Conservation (phyloP, 2,797 vertebrate genomes). For the Telmatherina bonti region DNA sequence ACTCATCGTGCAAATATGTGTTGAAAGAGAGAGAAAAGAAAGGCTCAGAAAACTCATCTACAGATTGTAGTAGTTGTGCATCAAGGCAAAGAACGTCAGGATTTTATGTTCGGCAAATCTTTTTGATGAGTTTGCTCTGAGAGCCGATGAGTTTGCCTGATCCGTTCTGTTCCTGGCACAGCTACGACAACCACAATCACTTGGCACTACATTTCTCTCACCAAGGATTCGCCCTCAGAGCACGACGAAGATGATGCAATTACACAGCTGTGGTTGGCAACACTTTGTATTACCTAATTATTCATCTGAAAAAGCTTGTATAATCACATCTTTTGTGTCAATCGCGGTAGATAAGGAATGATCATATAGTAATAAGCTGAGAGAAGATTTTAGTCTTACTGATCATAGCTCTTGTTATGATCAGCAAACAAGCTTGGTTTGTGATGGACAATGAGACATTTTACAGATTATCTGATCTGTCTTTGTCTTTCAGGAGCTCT, state of each 20-base stretch:
- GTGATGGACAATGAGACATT: conserved; percentile 50
- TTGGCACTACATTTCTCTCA: conserved; percentile 27
- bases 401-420: conserved; percentile 63
- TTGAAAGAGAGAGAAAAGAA: conserved; percentile 47
- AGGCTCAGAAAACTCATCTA: conserved; percentile 42
- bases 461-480: conserved; percentile 23
- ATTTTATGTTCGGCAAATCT: not conserved
- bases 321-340: conserved; percentile 66
- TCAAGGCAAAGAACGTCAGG: not conserved
- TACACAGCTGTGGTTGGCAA: conserved; percentile 40
- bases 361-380: conserved; percentile 44
- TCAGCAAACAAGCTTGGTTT: conserved; percentile 23
- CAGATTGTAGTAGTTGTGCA: conserved; percentile 35
- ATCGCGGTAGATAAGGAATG: conserved; percentile 38
- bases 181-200: conserved; percentile 27
- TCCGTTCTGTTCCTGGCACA: conserved; percentile 53
- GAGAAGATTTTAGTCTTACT: conserved; percentile 43
- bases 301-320: conserved; percentile 13
- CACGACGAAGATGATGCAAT: conserved; percentile 61
- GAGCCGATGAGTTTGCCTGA: conserved; percentile 2
- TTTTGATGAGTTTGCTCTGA: conserved; percentile 1
- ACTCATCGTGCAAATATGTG: conserved; percentile 33
- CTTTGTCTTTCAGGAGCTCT: conserved; percentile 1
- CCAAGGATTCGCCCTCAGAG: conserved; percentile 43
- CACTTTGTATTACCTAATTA: conserved; percentile 21